Evolutionary conservation across 2,797 vertebrate genomes (phyloP), one percentile per base, ranked within the genome.

Genomic region (Antennarius maculatus): DNA sequence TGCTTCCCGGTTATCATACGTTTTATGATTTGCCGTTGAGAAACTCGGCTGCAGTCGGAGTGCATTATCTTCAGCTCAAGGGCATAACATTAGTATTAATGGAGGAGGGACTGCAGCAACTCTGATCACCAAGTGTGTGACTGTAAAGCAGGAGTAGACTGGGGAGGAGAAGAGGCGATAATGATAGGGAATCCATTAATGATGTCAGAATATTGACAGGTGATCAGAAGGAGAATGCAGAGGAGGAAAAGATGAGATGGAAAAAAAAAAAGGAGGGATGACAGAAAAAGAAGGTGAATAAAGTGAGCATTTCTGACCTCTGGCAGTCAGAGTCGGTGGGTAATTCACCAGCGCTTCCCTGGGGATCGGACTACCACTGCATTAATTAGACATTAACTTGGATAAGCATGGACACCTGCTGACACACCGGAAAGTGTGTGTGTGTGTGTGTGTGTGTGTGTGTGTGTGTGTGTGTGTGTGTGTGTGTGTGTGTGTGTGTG

Each of bases 301-400:
- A 23, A 61, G 73, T 66, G 69, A 76, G 56, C 43, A 61, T 79
- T 43, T 69, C 58, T 82, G 87, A 86, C 90, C 87, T 86, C 83
- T 82, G 59, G 77, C 71, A 82, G 73, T 73, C 66, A 82, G 85
- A 84, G 86, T 83, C 82, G 80, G 80, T 58, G 77, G 73, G 80
- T 56, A 79, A 80, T 66, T 81, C 74, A 76, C 47, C 76, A 55
- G 54, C 7, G 29, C 39, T 79, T 23, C 84, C 71, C 64, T 48
- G 59, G 83, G 73, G 86, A 81, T 55, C 63, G 63, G 76, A 85
- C 76, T 39, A 86, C 76, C 47, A 76, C 57, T 82, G 73, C 76
- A 82, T 82, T 89, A 88, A 89, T 89, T 90, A 88, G 81, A 82
- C 78, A 87, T 88, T 90, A 87, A 80, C 75, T 84, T 76, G 79